Evolutionary conservation across 2,797 vertebrate species (phyloP).

Genomic region (Sorex maritimensis): DNA sequence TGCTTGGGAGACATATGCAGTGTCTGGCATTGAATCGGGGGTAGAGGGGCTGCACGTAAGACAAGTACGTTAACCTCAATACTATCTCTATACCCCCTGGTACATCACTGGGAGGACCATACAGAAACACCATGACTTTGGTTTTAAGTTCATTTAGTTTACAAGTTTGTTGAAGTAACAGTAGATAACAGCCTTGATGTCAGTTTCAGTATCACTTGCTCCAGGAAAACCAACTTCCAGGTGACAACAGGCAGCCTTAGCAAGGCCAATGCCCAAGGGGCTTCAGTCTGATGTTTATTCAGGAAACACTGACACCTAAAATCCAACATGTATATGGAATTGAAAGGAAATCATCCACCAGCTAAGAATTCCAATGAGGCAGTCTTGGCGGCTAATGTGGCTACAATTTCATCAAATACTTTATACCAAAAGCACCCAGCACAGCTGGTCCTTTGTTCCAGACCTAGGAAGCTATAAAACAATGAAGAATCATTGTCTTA

Average conservation of each 20-base stretch:
- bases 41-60: too few species aligned
- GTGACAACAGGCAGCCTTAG: accelerated
- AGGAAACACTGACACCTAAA: neutral
- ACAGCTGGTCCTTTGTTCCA: neutral
- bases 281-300: neutral
- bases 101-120: neutral
- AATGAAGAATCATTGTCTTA: neutral
- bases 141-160: neutral
- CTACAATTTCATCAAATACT: neutral
- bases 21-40: neutral
- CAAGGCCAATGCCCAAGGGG: neutral
- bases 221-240: neutral
- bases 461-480: neutral
- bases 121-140: neutral
- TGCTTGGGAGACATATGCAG: too few species aligned
- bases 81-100: too few species aligned
- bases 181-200: neutral
- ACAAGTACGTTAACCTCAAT: too few species aligned
- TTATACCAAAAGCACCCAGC: neutral
- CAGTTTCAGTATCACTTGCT: neutral
- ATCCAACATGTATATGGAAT: neutral
- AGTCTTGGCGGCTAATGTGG: neutral
- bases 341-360: neutral
- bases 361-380: neutral
- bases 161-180: neutral